Conservation (phyloP, 2,113 vertebrate genomes). For the Thinocorus orbignyianus region DNA sequence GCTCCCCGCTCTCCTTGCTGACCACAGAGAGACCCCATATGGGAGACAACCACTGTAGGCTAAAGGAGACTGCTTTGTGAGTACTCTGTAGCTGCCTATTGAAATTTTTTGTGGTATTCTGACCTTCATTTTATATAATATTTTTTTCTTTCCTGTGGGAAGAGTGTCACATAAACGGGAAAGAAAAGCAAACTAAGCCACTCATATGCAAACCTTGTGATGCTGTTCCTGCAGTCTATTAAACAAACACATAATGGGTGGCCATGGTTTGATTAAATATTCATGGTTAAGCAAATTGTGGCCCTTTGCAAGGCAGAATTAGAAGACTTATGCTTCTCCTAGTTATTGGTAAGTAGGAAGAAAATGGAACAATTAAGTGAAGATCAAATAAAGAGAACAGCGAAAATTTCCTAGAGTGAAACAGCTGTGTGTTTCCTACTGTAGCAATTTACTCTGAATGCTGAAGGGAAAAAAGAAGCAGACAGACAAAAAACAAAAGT, state of each 20-base stretch:
- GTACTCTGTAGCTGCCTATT: neutral
- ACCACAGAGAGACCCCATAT: neutral
- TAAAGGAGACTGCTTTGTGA: conserved; percentile 1
- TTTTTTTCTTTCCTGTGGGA: neutral
- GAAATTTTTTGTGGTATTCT: neutral
- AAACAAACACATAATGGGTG: conserved; percentile 16
- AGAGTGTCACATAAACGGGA: neutral
- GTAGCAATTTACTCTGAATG: neutral
- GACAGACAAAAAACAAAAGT: neutral
- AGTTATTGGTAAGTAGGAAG: neutral
- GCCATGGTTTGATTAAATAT: neutral
- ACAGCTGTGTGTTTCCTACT: neutral
- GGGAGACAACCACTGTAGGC: neutral
- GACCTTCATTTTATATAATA: neutral
- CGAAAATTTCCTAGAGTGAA: neutral
- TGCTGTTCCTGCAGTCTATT: conserved; percentile 1
- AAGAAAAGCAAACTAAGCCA: conserved; percentile 26
- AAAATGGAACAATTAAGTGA: neutral
- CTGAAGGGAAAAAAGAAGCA: neutral
- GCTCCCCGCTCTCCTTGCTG: neutral
- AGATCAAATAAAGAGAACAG: neutral
- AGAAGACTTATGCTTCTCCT: neutral
- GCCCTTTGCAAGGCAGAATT: neutral
- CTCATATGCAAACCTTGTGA: neutral
- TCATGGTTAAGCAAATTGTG: neutral